These are phyloP conservation scores for Alexandromys fortis DNA, from an alignment of 2,113 vertebrate species.

Conservation along the genomic window DNA sequence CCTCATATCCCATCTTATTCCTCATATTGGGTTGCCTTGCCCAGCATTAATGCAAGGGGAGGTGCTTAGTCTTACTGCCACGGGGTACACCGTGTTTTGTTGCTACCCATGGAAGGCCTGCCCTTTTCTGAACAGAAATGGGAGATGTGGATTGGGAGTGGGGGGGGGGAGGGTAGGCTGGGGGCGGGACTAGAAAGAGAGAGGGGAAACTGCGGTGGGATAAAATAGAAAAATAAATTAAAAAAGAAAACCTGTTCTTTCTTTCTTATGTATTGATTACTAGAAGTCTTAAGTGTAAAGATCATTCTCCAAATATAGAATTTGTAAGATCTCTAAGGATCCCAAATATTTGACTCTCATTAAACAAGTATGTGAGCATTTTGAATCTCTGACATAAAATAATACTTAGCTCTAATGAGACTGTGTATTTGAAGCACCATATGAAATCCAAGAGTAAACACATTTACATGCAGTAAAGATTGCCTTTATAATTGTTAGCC, in stretches of 20 bases:
- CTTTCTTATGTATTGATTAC: not conserved
- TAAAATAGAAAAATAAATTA: not conserved
- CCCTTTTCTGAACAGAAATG: not conserved
- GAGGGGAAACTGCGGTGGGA: not conserved
- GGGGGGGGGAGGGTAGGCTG: not conserved
- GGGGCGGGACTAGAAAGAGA: not conserved
- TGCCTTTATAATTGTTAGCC: conserved; percentile 25
- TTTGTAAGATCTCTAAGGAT: not conserved
- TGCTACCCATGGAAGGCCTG: not conserved
- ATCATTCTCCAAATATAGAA: conserved; percentile 29
- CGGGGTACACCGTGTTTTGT: not conserved
- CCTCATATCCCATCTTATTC: not conserved
- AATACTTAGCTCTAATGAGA: conserved; percentile 36
- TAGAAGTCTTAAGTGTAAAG: not conserved
- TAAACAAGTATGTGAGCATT: conserved; percentile 18
- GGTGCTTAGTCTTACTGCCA: not conserved
- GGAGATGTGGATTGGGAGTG: not conserved
- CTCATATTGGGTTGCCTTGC: not conserved
- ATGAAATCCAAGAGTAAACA: conserved; percentile 46
- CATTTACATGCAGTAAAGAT: not conserved
- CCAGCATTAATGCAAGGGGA: not conserved
- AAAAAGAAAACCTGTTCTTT: not conserved
- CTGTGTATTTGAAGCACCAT: conserved; percentile 48
- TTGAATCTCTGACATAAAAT: not conserved
- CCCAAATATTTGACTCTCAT: not conserved